These are phyloP conservation scores for Synaphobranchus kaupii DNA, from an alignment of 2,797 vertebrate species.

Conservation along the genomic window DNA sequence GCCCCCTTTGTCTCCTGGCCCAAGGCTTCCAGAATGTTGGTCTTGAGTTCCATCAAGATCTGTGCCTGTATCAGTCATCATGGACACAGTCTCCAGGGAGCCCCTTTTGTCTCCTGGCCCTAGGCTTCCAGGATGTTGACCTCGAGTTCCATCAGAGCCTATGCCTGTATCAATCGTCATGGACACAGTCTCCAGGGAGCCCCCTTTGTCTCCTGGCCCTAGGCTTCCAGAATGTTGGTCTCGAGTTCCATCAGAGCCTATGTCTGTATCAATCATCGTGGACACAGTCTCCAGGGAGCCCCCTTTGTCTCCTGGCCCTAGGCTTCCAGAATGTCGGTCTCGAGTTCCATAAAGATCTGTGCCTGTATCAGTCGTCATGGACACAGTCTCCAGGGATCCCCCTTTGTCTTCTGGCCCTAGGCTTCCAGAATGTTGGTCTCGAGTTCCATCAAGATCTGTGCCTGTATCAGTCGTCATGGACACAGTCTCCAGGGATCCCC, in stretches of 20 bases:
- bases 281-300: constrained; percentile 31
- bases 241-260: not conserved
- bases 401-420: no score
- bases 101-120: no score
- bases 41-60: not conserved
- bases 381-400: constrained; percentile 20
- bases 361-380: constrained; percentile 39
- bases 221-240: no score
- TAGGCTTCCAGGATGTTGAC: no score
- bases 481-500: no score
- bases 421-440: no score
- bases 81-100: constrained; percentile 31
- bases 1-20: not conserved
- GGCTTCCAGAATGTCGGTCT: constrained; percentile 8
- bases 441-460: not conserved
- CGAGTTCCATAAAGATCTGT: not conserved
- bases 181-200: no score
- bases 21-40: constrained; percentile 4
- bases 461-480: constrained; percentile 28
- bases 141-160: not conserved
- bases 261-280: constrained; percentile 35
- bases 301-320: not conserved
- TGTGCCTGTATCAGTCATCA: constrained; percentile 34
- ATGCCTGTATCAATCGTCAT: constrained; percentile 26
- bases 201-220: no score